Conservation (phyloP, 2,113 vertebrate genomes). For the Coryphaenoides rupestris region DNA sequence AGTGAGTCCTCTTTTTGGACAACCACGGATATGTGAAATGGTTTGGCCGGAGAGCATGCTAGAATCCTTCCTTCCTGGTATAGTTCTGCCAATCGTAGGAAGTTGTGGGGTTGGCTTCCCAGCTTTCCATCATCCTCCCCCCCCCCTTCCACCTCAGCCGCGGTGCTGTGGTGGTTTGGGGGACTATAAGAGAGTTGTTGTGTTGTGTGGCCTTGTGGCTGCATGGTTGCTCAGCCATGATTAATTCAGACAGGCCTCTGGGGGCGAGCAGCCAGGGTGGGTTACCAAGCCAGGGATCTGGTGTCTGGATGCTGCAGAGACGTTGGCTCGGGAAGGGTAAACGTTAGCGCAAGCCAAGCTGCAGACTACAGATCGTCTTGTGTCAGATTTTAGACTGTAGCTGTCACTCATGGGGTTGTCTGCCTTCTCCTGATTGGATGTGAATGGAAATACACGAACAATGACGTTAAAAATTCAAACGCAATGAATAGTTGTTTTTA, state of each 20-base stretch:
- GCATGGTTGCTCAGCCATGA: slow-evolving; percentile 61
- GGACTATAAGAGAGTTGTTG: slow-evolving; percentile 51
- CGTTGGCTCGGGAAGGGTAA: slow-evolving; percentile 18
- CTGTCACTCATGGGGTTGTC: slow-evolving; percentile 19
- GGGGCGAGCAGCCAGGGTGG: slow-evolving; percentile 48
- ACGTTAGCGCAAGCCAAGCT: slow-evolving; percentile 29
- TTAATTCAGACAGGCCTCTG: slow-evolving; percentile 67
- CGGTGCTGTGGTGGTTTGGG: slow-evolving; percentile 36
- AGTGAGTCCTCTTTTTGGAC: too few relatives aligned
- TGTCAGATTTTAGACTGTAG: neutral
- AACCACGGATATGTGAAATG: too few relatives aligned
- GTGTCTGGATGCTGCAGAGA: slow-evolving; percentile 40
- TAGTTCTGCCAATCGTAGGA: neutral
- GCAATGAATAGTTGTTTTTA: slow-evolving; percentile 14
- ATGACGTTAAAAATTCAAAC: too few relatives aligned
- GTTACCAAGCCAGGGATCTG: slow-evolving; percentile 64
- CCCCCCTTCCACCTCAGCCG: neutral
- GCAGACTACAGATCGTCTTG: slow-evolving; percentile 11
- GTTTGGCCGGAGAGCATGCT: too few relatives aligned
- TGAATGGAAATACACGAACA: slow-evolving; percentile 14
- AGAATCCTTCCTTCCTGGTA: too few relatives aligned
- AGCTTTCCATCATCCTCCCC: slow-evolving; percentile 14
- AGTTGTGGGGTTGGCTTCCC: slow-evolving; percentile 10
- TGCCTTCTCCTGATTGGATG: slow-evolving; percentile 22
- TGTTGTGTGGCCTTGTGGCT: too few relatives aligned